Evolutionary conservation across 2,797 vertebrate genomes (phyloP).

Genomic region (Toxotes lorentzi): DNA sequence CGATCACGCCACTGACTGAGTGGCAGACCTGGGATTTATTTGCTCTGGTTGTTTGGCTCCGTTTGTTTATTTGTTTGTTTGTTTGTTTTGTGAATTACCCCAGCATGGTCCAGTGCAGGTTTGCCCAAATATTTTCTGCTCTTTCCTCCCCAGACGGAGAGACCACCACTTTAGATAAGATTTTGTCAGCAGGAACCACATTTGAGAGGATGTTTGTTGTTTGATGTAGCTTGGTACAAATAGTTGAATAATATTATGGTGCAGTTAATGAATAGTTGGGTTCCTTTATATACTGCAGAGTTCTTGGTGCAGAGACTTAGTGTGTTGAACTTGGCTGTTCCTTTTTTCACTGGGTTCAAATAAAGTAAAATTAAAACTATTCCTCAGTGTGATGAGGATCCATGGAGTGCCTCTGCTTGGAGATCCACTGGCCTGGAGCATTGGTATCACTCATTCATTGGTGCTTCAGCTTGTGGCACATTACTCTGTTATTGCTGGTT

Average conservation of each 20-base stretch:
- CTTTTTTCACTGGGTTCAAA: neutral
- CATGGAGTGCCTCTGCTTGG: neutral
- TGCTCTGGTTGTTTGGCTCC: conserved; percentile 1
- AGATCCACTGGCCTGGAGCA: neutral
- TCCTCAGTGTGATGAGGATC: neutral
- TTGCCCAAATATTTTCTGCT: conserved; percentile 59
- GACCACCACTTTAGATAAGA: conserved; percentile 72
- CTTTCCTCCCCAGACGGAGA: conserved; percentile 41
- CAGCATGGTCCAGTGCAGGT: conserved; percentile 26
- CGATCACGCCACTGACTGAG: conserved; percentile 28
- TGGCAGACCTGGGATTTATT: conserved; percentile 32
- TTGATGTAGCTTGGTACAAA: conserved; percentile 50
- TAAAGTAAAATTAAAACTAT: neutral
- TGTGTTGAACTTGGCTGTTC: neutral
- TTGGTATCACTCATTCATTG: conserved; percentile 48
- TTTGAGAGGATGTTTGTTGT: conserved; percentile 73
- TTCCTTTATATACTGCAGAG: neutral
- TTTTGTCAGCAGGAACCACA: conserved; percentile 74
- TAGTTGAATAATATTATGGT: conserved; percentile 34
- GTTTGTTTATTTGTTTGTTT: conserved; percentile 65
- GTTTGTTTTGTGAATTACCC: conserved; percentile 58
- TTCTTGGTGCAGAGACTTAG: neutral
- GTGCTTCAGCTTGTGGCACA: conserved; percentile 37
- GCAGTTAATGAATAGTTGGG: conserved; percentile 30
- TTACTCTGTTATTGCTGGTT: conserved; percentile 46